Base-by-base conservation (phyloP, 1,140 invertebrate genomes). In the Hyposmocoma kahamanoa region DNA sequence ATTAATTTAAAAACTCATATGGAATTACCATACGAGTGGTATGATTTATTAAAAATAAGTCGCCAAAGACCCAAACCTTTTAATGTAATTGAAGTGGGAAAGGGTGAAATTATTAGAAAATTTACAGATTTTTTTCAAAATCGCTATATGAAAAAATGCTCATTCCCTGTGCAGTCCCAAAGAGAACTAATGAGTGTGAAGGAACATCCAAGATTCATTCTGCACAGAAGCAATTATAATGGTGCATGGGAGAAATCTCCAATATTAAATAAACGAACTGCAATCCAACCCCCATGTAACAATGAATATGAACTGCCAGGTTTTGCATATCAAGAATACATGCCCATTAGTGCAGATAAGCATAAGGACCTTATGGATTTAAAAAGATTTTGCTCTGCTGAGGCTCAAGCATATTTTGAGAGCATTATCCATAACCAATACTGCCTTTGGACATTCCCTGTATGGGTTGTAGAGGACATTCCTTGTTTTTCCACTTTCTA, bases 21-120 rank as follows among this genome's bases (percentile, higher is more conserved):
- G 20, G 62, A 60, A 57, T 2, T 64, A 20, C 55, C 60, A 41
- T 26, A 48, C 6, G 49, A 69, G 18, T 71, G 61, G 56, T 21
- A 30, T 34, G 42, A 57, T 42, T 28, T 53, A 26, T 22, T 69
- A 28, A 36, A 30, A 15, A 22, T 11, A 13, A 39, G 54, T 42
- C 32, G 59, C 15, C 28, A 36, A 26, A 66, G 55, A 15, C 59
- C 50, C 22, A 21, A 21, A 20, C 21, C 41, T n/a, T 41, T 41
- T 41, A 20, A 8, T 6, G 38, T 28, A 11, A 28, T 28, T 28
- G 24, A 28, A 28, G 24, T 28, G 11, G 24, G 24, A 28, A 28
- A 6, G 11, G 24, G 24, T 11, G 11, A 28, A 28, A 6, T 28
- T 6, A 28, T 28, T 11, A 28, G 24, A 28, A 28, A 28, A 28